Evolutionary conservation across 2,113 vertebrate species (phyloP).

Genomic region (Lamprotornis superbus): DNA sequence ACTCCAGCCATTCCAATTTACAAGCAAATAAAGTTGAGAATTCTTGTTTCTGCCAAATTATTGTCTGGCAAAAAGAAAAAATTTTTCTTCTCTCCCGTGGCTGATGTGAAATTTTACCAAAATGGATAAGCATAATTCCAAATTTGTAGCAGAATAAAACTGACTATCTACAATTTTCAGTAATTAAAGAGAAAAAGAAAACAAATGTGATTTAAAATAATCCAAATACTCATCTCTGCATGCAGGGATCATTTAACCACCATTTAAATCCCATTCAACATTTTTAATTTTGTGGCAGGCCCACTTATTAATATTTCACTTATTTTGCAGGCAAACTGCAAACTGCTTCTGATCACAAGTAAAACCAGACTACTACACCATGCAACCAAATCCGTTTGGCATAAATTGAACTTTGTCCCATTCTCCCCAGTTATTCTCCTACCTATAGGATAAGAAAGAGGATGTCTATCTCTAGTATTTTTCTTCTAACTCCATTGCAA

Average conservation of each 20-base stretch:
- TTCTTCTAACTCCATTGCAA: not conserved
- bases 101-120: not conserved
- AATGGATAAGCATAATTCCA: not conserved
- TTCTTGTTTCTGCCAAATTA: not conserved
- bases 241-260: not conserved
- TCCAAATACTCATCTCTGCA: not conserved
- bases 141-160: not conserved
- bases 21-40: not conserved
- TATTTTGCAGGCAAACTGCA: not conserved
- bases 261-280: not conserved
- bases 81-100: not conserved
- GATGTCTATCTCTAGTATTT: not conserved
- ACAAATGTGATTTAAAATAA: not conserved
- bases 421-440: not conserved
- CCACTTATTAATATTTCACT: not conserved
- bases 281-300: not conserved
- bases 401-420: not conserved
- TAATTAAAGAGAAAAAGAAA: not conserved
- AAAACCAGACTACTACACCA: not conserved
- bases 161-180: accelerated
- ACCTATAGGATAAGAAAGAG: not conserved
- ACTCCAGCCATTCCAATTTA: not conserved
- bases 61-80: not conserved
- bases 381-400: not conserved
- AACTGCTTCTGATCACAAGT: not conserved